Base-by-base conservation (phyloP, 2,113 vertebrate species). In the Chionomys nivalis region DNA sequence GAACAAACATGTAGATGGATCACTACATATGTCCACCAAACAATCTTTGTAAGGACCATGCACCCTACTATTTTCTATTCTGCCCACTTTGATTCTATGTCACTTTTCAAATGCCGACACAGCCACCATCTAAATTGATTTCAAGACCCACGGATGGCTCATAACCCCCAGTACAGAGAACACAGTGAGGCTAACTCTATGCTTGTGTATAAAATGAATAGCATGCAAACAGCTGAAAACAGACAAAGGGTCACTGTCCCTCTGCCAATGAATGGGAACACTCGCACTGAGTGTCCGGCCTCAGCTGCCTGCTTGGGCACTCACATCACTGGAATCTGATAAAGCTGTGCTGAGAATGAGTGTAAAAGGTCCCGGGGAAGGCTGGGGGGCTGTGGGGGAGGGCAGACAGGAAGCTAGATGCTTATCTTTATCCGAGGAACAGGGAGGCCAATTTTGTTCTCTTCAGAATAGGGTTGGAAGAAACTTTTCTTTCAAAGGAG, bases 171-270 rank as follows among this genome's bases (percentile, higher is more conserved):
- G 89, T 72, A 82, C 39, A 63, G 52, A 90, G 96, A 92, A 87
- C 76, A 89, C 66, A 33, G 58, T 42, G 44, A 87, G 65, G 65
- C 83, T 94, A 77, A 88, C 70, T 86, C 94, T 63, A 3, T 7
- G 90, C 76, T 92, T 44, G 47, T 73, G 77, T 94, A 55, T 83
- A 55, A 86, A 92, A 33, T 17, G 90, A 96, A 93, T 79, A 86
- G 79, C 66, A 0, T 93, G 75, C 70, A 17, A 91, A 82, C 6
- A 73, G 65, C 89, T 85, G 39, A 78, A 77, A n/a, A 42, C 26
- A 72, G 47, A 96, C 96, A 95, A 95, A 96, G 94, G 58, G 68
- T 89, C 90, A n/a, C 90, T 94, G 91, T 92, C 87, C 76, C 23
- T 42, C 75, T 68, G 66, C 58, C 86, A 63, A 78, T 96, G 88